These are phyloP conservation scores for Bombus turneri DNA, from an alignment of 1,140 invertebrate species.

Conservation along the genomic window DNA sequence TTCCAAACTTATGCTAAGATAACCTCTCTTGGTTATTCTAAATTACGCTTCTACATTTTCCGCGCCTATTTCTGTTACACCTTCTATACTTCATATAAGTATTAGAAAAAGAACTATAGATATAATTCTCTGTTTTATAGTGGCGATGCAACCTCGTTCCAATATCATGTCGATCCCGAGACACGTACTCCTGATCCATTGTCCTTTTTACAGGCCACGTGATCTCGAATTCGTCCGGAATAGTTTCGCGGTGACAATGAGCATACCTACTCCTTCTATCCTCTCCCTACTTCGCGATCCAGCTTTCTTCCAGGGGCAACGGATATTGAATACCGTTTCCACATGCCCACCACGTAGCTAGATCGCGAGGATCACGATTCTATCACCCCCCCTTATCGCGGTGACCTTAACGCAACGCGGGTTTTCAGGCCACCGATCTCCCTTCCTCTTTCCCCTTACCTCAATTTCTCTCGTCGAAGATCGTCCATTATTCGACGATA, in stretches of 20 bases:
- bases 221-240: constrained; percentile 74
- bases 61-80: no score
- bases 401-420: constrained; percentile 69
- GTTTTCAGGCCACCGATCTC: constrained; percentile 51
- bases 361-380: constrained; percentile 57
- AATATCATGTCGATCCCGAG: constrained; percentile 36
- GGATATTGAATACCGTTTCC: constrained; percentile 80
- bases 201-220: constrained; percentile 67
- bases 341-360: constrained; percentile 79
- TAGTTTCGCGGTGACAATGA: constrained; percentile 78
- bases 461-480: constrained; percentile 32
- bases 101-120: neutral
- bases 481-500: constrained; percentile 75
- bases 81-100: neutral
- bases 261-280: constrained; percentile 66
- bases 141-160: constrained; percentile 6
- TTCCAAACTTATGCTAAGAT: no score
- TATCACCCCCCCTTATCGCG: constrained; percentile 27
- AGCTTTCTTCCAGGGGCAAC: constrained; percentile 56
- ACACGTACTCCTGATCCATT: constrained; percentile 46
- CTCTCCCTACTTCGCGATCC: neutral
- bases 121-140: neutral
- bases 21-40: neutral
- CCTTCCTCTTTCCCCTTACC: neutral
- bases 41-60: neutral